A percentile compares a stretch with the other conserved stretches of the same genome.
phyloP scores from a whole-genome alignment of 2,797 vertebrate species.

The Neosilurus mollespiculum region DNA sequence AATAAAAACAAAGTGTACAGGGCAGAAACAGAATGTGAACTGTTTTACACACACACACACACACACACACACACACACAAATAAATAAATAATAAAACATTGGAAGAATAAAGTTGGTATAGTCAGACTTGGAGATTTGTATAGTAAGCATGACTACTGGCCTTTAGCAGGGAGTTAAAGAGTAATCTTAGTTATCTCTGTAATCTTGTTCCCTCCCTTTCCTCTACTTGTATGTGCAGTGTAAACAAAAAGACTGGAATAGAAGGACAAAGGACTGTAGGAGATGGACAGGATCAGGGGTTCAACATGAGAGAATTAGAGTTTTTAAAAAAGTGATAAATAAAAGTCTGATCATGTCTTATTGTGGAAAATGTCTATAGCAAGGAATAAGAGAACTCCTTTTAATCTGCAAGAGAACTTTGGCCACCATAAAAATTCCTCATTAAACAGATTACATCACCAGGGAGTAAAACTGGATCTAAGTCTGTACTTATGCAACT shows the following conservation, averaged over 20 bases:
- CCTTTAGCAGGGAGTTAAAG: not conserved
- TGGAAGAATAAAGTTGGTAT: no score
- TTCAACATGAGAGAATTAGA: not conserved
- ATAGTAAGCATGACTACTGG: not conserved
- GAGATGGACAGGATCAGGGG: not conserved
- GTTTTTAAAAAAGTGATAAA: not conserved
- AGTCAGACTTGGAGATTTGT: not conserved
- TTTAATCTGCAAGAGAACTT: conserved; percentile 50
- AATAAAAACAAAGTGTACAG: not conserved
- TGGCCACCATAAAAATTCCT: conserved; percentile 35
- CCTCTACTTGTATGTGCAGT: conserved; percentile 15
- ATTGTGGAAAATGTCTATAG: not conserved
- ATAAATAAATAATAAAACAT: no score
- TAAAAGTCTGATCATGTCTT: not conserved
- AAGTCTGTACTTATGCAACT: not conserved
- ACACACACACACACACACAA: no score
- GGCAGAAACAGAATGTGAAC: not conserved
- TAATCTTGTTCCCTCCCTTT: conserved; percentile 10
- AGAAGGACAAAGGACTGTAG: not conserved
- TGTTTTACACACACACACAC: not conserved
- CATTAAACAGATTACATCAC: conserved; percentile 56
- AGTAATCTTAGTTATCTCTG: not conserved
- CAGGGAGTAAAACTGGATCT: conserved; percentile 61
- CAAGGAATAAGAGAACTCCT: not conserved
- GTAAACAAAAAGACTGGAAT: not conserved